Conservation (phyloP, 1,140 invertebrate genomes). For the Neelides sp. region DNA sequence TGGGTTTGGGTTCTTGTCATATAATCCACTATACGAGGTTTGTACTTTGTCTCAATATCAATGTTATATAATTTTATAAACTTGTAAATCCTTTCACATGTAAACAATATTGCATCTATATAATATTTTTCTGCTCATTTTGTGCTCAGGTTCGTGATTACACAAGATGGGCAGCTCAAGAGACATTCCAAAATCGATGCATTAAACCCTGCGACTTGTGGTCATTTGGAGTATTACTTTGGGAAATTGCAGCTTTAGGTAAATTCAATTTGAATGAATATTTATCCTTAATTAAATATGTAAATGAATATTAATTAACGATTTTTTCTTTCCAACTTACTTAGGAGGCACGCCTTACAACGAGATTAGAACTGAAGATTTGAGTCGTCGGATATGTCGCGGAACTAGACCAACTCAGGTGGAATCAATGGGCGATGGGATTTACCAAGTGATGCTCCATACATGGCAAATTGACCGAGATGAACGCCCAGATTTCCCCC, state of each 20-base stretch:
- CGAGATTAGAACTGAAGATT: slow-evolving; percentile 49
- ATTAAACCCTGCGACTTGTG: slow-evolving; percentile 62
- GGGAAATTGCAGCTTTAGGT: slow-evolving; percentile 69
- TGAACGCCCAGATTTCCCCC: slow-evolving; percentile 54
- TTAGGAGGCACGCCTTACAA: slow-evolving; percentile 61
- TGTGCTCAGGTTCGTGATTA: slow-evolving; percentile 45
- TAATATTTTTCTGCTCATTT: slow-evolving; percentile 24
- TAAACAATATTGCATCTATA: too few relatives aligned
- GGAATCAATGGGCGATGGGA: slow-evolving; percentile 51
- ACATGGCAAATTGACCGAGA: slow-evolving; percentile 72
- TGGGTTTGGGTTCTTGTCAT: slow-evolving; percentile 53
- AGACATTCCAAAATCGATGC: slow-evolving; percentile 53
- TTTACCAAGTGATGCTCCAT: slow-evolving; percentile 67
- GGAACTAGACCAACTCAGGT: slow-evolving; percentile 59
- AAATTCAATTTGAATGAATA: slow-evolving; percentile 18
- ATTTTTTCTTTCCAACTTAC: slow-evolving; percentile 9
- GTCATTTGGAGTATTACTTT: slow-evolving; percentile 66
- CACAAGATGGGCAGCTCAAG: slow-evolving; percentile 61
- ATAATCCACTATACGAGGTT: slow-evolving; percentile 38
- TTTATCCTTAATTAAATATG: not conserved
- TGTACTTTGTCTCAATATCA: too few relatives aligned
- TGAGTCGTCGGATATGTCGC: slow-evolving; percentile 50
- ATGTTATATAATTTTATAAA: too few relatives aligned
- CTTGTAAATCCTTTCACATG: too few relatives aligned
- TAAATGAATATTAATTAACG: not conserved